Percentiles rank a stretch among this genome's conserved stretches.
phyloP scores from a whole-genome alignment of 2,888 invertebrate genomes.

The Callinectes sapidus region DNA sequence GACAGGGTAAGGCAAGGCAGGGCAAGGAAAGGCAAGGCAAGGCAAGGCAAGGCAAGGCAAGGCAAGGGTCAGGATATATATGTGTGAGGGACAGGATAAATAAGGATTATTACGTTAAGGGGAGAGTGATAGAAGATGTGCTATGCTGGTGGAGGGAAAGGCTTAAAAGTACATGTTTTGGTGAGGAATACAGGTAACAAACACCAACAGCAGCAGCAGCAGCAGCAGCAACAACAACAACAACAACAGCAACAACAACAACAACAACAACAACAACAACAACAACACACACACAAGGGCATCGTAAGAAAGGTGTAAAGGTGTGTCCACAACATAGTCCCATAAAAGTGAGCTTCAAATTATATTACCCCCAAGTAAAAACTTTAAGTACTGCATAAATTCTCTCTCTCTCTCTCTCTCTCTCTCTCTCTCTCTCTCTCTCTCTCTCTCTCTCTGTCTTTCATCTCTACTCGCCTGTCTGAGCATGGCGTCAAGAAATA shows the following conservation, averaged over 20 bases:
- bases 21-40: too few relatives aligned
- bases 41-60: too few relatives aligned
- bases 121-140: background rate
- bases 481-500: background rate
- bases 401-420: slow-evolving; percentile 6
- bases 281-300: background rate
- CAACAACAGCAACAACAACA: background rate
- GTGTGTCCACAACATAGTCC: background rate
- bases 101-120: background rate
- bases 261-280: background rate
- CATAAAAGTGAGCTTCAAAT: background rate
- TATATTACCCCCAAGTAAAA: background rate
- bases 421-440: slow-evolving; percentile 22
- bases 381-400: background rate
- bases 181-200: background rate
- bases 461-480: slow-evolving; percentile 6
- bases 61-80: background rate
- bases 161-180: too few relatives aligned
- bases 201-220: too few relatives aligned
- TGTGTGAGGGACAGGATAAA: background rate
- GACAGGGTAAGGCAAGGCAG: too few relatives aligned
- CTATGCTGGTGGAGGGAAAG: background rate
- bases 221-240: background rate
- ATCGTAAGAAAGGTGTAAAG: background rate
- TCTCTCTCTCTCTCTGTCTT: background rate